Conservation (phyloP, 2,797 vertebrate genomes). For the Streptopelia turtur region DNA sequence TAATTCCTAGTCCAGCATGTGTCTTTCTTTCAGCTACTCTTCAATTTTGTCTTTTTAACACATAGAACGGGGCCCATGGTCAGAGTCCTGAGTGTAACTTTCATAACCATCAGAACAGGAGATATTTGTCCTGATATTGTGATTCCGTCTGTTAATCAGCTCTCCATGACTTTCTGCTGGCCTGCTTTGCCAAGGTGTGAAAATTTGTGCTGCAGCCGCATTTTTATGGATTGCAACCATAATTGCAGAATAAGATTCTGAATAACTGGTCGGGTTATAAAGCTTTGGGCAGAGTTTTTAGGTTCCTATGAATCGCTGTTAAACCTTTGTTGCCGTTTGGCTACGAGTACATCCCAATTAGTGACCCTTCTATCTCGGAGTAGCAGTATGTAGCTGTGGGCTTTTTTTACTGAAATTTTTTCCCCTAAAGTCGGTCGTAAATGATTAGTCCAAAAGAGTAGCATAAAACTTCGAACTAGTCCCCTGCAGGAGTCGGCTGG, state of each 20-base stretch:
- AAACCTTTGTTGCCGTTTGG: slow-evolving; percentile 46
- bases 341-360: slow-evolving; percentile 65
- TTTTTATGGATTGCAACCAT: slow-evolving; percentile 29
- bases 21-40: background rate
- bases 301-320: slow-evolving; percentile 11
- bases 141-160: slow-evolving; percentile 34
- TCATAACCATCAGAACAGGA: background rate
- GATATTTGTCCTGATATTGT: background rate
- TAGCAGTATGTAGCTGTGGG: slow-evolving; percentile 37
- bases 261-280: slow-evolving; percentile 22
- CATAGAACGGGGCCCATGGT: background rate
- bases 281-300: slow-evolving; percentile 63
- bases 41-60: background rate
- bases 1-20: background rate
- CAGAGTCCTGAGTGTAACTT: background rate
- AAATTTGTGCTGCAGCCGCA: slow-evolving; percentile 51
- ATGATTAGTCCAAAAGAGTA: slow-evolving; percentile 74
- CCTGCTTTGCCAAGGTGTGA: slow-evolving; percentile 64
- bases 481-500: slow-evolving; percentile 76
- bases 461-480: slow-evolving; percentile 64
- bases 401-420: background rate
- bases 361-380: slow-evolving; percentile 36
- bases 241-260: slow-evolving; percentile 45
- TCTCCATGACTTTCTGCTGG: slow-evolving; percentile 53
- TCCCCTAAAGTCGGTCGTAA: slow-evolving; percentile 62